Conservation (phyloP, 2,797 vertebrate species). For the Micrastur ruficollis region DNA sequence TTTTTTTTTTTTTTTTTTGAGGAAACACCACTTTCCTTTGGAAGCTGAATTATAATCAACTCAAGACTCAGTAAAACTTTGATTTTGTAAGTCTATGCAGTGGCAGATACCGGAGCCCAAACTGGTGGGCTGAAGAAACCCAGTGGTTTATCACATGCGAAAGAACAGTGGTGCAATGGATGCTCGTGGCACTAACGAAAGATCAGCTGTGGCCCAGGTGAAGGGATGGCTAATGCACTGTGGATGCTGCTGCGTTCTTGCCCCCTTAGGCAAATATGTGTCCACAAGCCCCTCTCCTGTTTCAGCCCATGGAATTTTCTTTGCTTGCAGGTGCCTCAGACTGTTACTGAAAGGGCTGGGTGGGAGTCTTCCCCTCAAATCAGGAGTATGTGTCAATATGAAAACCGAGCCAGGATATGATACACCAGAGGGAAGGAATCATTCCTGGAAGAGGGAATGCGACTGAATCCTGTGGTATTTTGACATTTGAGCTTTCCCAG, state of each 20-base stretch:
- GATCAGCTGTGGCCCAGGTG: fast-evolving
- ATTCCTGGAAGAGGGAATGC: background rate
- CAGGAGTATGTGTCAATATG: fast-evolving
- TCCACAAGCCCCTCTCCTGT: background rate
- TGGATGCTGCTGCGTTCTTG: background rate
- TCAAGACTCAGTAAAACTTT: background rate
- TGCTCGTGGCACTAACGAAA: background rate
- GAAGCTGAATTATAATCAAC: fast-evolving
- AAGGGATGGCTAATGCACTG: background rate
- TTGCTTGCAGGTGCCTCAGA: background rate
- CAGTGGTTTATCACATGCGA: fast-evolving
- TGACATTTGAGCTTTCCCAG: background rate
- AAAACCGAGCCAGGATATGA: background rate
- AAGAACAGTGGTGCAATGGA: background rate
- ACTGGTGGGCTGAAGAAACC: background rate
- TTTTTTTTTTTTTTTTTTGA: background rate
- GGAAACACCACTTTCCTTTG: background rate
- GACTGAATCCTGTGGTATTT: background rate
- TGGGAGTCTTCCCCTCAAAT: background rate
- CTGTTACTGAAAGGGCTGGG: background rate
- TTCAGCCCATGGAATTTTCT: background rate
- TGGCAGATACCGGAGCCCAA: background rate
- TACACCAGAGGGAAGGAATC: background rate
- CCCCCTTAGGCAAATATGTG: fast-evolving
- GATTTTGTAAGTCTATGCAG: background rate